These are phyloP conservation scores for Betta splendens DNA, from an alignment of 2,797 vertebrate species.

Conservation along the genomic window DNA sequence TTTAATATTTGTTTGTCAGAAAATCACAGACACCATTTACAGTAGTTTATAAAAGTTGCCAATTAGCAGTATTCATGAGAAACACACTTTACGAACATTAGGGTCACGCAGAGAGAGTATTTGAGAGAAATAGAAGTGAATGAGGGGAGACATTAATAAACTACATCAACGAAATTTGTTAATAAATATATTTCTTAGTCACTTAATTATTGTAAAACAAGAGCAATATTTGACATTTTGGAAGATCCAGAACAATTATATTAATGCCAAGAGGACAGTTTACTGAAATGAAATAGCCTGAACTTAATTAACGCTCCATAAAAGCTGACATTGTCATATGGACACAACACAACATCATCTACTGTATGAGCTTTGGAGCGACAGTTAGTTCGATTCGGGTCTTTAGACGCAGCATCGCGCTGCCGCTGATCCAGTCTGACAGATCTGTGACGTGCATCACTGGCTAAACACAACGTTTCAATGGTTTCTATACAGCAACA, in stretches of 20 bases:
- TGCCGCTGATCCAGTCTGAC: conserved; percentile 34
- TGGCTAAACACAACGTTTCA: conserved; percentile 81
- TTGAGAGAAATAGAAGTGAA: conserved; percentile 4
- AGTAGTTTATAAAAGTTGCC: conserved; percentile 24
- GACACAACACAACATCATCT: no score
- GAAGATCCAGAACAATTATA: no score
- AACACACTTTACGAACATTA: no score
- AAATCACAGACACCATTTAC: conserved; percentile 48
- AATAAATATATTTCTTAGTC: no score
- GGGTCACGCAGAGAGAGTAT: conserved; percentile 16
- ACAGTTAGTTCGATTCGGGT: no score
- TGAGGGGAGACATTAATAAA: conserved; percentile 5
- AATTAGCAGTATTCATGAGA: conserved; percentile 34
- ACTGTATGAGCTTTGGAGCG: no score
- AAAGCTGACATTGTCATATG: no score
- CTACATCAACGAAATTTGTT: neutral
- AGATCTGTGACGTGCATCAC: conserved; percentile 26
- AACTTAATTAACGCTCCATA: no score
- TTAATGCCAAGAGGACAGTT: no score
- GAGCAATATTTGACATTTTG: no score
- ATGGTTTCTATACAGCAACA: conserved; percentile 81
- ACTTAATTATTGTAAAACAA: no score
- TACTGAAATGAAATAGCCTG: no score
- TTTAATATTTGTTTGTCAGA: conserved; percentile 51
- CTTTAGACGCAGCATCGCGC: conserved; percentile 2